phyloP scores from a whole-genome alignment of 2,888 invertebrate species.

The Pantelozetes paolii region DNA sequence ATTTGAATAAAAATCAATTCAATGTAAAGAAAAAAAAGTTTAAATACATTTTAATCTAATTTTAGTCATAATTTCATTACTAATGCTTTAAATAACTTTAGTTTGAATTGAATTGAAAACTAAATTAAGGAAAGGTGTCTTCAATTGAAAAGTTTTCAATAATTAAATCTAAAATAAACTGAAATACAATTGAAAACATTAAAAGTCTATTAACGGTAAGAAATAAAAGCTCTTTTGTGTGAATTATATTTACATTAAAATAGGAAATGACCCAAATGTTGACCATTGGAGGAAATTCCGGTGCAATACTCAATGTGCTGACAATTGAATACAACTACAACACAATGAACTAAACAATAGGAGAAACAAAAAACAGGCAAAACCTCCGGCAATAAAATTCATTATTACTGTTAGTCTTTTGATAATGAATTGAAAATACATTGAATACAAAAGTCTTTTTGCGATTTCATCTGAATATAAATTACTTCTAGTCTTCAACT shows the following conservation, averaged over 20 bases:
- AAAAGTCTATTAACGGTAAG: neutral
- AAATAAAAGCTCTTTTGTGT: neutral
- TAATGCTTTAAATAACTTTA: too few relatives aligned
- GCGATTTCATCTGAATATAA: constrained; percentile 7
- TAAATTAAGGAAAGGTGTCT: too few relatives aligned
- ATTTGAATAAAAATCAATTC: too few relatives aligned
- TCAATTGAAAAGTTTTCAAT: neutral
- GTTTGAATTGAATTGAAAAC: too few relatives aligned
- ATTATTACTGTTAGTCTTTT: neutral
- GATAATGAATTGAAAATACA: neutral
- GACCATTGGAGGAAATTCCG: neutral
- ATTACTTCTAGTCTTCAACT: neutral
- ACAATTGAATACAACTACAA: neutral
- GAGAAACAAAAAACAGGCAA: neutral
- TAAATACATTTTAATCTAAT: too few relatives aligned
- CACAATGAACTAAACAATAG: neutral
- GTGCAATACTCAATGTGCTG: neutral
- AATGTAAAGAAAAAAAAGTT: too few relatives aligned
- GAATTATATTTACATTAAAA: constrained; percentile 5
- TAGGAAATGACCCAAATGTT: constrained; percentile 17
- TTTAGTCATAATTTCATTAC: too few relatives aligned
- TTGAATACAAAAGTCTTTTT: neutral
- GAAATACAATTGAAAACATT: neutral
- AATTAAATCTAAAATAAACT: neutral
- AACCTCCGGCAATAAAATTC: neutral